Percentiles rank a stretch among this genome's conserved stretches.
These are phyloP conservation scores for Melinaea marsaeus DNA, from an alignment of 2,888 invertebrate species.

Conservation along the genomic window DNA sequence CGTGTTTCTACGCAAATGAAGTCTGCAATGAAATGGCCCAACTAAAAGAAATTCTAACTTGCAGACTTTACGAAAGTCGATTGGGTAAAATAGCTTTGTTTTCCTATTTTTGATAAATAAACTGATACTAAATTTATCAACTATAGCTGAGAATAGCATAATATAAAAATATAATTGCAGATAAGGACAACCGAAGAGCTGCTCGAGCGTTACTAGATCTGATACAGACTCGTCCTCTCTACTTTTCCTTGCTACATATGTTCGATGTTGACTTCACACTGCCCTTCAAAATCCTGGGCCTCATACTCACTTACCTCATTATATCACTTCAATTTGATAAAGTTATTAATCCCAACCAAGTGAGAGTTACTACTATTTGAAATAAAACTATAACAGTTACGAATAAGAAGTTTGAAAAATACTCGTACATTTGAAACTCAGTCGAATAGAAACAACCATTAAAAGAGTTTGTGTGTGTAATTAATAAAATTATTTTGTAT, in stretches of 20 bases:
- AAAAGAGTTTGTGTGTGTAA: too few species aligned
- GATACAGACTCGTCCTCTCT: slow-evolving; percentile 55
- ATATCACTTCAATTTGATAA: slow-evolving; percentile 58
- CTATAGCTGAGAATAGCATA: not conserved
- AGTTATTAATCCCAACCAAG: slow-evolving; percentile 35
- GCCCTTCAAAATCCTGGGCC: slow-evolving; percentile 57
- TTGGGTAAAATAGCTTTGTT: slow-evolving; percentile 35
- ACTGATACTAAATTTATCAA: not conserved
- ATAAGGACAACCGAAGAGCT: slow-evolving; percentile 51
- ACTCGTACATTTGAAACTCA: too few species aligned
- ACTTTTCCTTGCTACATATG: slow-evolving; percentile 60
- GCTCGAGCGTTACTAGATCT: slow-evolving; percentile 55
- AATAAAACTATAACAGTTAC: too few species aligned
- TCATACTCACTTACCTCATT: slow-evolving; percentile 58
- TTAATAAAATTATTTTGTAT: too few species aligned
- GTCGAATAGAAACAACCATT: too few species aligned
- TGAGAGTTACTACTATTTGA: not conserved
- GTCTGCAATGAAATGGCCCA: slow-evolving; percentile 47
- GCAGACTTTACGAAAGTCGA: slow-evolving; percentile 55
- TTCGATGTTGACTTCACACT: slow-evolving; percentile 57
- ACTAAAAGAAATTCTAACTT: slow-evolving; percentile 51
- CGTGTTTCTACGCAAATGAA: slow-evolving; percentile 50
- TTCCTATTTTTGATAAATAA: not conserved
- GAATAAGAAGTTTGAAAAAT: too few species aligned
- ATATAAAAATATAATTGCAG: slow-evolving; percentile 40